Percentiles rank a stretch among this genome's conserved stretches.
Evolutionary conservation across 2,888 invertebrate genomes (phyloP).

Genomic region (Diploptera punctata): DNA sequence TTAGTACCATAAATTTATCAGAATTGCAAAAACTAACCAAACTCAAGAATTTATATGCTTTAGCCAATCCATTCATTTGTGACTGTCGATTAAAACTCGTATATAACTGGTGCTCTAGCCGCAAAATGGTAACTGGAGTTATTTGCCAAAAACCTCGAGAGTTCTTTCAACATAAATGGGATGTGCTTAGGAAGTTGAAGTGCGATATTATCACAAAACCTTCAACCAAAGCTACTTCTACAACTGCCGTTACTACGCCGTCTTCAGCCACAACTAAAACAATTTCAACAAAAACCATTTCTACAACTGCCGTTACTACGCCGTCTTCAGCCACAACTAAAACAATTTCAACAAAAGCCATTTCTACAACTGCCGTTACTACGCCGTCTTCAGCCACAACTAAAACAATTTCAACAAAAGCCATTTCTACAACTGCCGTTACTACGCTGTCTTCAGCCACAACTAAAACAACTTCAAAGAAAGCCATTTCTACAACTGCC

Average conservation of each 20-base stretch:
- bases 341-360: background rate
- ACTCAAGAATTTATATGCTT: background rate
- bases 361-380: too few relatives aligned
- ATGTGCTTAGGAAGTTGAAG: background rate
- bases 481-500: too few relatives aligned
- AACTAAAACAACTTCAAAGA: too few relatives aligned
- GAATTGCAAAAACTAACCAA: background rate
- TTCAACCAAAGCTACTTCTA: background rate
- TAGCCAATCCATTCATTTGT: background rate
- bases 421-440: background rate
- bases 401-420: background rate
- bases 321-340: too few relatives aligned
- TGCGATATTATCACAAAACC: background rate
- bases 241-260: too few relatives aligned
- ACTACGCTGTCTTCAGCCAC: too few relatives aligned
- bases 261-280: too few relatives aligned
- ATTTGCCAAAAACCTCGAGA: background rate
- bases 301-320: too few relatives aligned
- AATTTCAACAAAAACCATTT: background rate
- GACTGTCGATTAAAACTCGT: background rate
- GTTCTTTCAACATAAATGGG: background rate
- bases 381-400: too few relatives aligned
- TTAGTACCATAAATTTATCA: background rate
- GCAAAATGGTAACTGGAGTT: background rate
- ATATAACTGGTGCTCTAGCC: background rate